These are phyloP conservation scores for Acomys russatus DNA, from an alignment of 2,797 vertebrate species.

Conservation along the genomic window DNA sequence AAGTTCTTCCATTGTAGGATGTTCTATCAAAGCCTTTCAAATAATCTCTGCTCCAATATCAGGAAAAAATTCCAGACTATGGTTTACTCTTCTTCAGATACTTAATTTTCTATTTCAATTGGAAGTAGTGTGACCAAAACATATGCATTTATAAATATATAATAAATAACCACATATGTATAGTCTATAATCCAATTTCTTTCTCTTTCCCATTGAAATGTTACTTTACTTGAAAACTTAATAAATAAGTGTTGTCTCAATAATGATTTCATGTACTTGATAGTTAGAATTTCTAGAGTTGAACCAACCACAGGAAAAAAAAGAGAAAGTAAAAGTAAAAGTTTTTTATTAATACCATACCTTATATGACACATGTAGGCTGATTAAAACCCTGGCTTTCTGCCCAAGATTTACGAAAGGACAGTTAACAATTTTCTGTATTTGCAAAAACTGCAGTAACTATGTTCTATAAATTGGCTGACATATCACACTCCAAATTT, in stretches of 20 bases:
- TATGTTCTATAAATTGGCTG: background rate
- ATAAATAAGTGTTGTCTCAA: background rate
- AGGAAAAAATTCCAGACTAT: background rate
- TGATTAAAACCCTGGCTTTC: background rate
- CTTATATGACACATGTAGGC: background rate
- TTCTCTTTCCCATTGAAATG: background rate
- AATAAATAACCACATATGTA: background rate
- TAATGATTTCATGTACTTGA: background rate
- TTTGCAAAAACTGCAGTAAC: background rate
- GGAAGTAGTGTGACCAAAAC: background rate
- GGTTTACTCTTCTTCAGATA: background rate
- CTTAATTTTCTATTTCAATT: background rate
- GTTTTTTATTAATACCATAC: background rate
- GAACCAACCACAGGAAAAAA: background rate
- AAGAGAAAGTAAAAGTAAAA: background rate
- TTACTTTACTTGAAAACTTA: background rate
- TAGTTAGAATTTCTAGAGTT: background rate
- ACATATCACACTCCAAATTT: background rate
- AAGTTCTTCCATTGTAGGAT: background rate
- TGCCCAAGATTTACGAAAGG: background rate
- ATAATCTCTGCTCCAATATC: background rate
- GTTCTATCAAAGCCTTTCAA: background rate
- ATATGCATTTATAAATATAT: conserved; percentile 10
- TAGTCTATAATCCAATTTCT: background rate
- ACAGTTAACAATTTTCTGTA: background rate